Evolutionary conservation across 2,888 invertebrate species (phyloP), one percentile per base, ranked within the genome.

Genomic region (Marronus borbonicus): DNA sequence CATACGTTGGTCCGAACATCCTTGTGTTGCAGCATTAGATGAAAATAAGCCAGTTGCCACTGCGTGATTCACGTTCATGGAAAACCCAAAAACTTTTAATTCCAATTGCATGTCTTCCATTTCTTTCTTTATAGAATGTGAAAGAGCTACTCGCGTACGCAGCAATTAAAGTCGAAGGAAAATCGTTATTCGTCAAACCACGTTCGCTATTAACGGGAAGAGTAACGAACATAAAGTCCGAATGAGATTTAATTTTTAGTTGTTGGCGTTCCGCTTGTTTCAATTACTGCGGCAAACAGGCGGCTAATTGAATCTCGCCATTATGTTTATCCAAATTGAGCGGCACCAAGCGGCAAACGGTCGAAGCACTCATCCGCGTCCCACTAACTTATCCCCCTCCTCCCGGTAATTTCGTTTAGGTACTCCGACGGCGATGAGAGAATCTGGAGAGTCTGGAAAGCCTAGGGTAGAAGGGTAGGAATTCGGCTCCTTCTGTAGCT

Each of bases 281-380:
- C 66, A 66, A 66, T 66, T 66, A 66, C 49, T 17, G 20, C 66
- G 44, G 49, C 49, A 66, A 66, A 66, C 66, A 66, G 31, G n/a
- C 44, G 66, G 66, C 66, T 66, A 66, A 66, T 66, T 66, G 66
- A 66, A 66, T 66, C 66, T 10, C 49, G 66, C 66, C 66, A 66
- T 66, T 66, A 66, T 66, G 66, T 44, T 66, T 44, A 66, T 66
- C 66, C 66, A 44, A 66, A 66, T 66, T 17, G 66, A 39, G 66
- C 66, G n/a, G 31, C 20, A 66, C 24, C 62, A 31, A 62, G 28
- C 24, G 28, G 8, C 20, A 17, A 10, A 20, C 20, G 20, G 20
- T 7, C 20, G 55, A 20, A 55, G 55, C 55, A 20, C 8, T 55
- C 55, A 20, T 8, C 20, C 20, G n/a, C 17, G 20, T 55, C 1